Conservation (phyloP, 1,140 invertebrate genomes). For the Drosophila lini region DNA sequence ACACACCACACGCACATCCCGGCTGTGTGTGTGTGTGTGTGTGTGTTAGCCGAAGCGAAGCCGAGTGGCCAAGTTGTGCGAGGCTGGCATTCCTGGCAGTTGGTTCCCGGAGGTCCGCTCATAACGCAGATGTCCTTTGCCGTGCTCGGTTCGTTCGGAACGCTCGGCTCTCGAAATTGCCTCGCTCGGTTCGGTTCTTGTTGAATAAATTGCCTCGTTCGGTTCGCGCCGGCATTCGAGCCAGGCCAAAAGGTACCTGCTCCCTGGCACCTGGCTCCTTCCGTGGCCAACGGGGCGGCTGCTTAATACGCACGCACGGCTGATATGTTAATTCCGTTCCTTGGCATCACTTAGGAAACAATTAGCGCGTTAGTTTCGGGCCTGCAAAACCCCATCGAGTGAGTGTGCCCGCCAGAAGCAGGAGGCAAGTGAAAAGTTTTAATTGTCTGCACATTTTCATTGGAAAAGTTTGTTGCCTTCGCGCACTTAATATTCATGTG, state of each 20-base stretch:
- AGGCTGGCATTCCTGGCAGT: conserved; percentile 28
- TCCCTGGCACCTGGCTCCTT: conserved; percentile 4
- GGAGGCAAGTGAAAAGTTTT: conserved; percentile 78
- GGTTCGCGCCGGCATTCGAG: conserved; percentile 57
- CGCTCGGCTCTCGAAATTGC: conserved; percentile 25
- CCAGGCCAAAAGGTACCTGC: conserved; percentile 18
- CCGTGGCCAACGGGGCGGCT: conserved; percentile 14
- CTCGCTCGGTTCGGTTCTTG: conserved; percentile 11
- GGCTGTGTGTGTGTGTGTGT: conserved; percentile 19
- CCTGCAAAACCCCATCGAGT: conserved; percentile 16
- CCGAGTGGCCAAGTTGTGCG: conserved; percentile 47
- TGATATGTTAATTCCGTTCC: conserved; percentile 76
- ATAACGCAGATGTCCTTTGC: conserved; percentile 80
- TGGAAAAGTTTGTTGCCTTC: conserved; percentile 65
- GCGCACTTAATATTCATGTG: conserved; percentile 46
- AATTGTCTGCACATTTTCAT: conserved; percentile 78
- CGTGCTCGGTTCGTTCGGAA: conserved; percentile 62
- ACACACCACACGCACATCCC: conserved; percentile 23
- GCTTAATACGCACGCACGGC: conserved; percentile 65
- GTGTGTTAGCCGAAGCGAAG: conserved; percentile 41
- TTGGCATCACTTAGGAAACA: conserved; percentile 75
- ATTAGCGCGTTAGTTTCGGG: conserved; percentile 66
- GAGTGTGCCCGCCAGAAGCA: conserved; percentile 1
- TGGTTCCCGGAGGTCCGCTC: conserved; percentile 45
- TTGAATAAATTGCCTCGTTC: conserved; percentile 19